Base-by-base conservation (phyloP, 2,888 invertebrate genomes). In the Xanthorhoe spadicearia region DNA sequence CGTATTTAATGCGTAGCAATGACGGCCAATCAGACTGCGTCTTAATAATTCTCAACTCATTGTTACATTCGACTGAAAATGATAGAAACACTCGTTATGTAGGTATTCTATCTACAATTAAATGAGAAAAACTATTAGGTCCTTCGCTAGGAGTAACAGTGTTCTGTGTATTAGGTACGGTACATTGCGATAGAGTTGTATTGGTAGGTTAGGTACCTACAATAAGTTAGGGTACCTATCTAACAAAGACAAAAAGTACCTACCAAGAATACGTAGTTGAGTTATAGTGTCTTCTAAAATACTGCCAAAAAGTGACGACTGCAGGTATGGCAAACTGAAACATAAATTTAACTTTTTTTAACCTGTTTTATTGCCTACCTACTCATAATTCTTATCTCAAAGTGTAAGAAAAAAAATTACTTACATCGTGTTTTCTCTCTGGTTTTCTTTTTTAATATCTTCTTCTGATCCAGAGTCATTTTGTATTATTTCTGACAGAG, bases 221-320 rank as follows among this genome's bases (percentile, higher is more conserved):
- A n/a, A n/a, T n/a, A n/a, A n/a, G n/a, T 17, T 48, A 48, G 15
- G 0, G 32, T 32, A 7, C 7, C 8, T 43, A 43, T 8, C 15
- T n/a, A 28, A 32, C 13, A 18, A 17, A 32, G 1, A 52, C 48
- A 38, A 62, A 57, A 28, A 15, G 10, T 35, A 65, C 70, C 70
- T 75, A 90, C 90, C 76, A 13, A 90, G 74, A 57, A 90, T 80
- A 13, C 81, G 78, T 7, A 88, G 46, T 69, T 88, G 77, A 9
- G 72, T 77, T 13, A 88, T 71, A 0, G 77, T 68, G 57, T 89
- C 89, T 74, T 89, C 90, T 35, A 90, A 61, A 17, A 84, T 67
- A 0, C 83, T 81, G 2, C 84, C 86, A 65, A 85, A 85, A 15
- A 89, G 52, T 1, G 79, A 81, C 0, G 84, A 72, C 48, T 79